phyloP scores from a whole-genome alignment of 2,797 vertebrate species.

The Notolabrus celidotus region DNA sequence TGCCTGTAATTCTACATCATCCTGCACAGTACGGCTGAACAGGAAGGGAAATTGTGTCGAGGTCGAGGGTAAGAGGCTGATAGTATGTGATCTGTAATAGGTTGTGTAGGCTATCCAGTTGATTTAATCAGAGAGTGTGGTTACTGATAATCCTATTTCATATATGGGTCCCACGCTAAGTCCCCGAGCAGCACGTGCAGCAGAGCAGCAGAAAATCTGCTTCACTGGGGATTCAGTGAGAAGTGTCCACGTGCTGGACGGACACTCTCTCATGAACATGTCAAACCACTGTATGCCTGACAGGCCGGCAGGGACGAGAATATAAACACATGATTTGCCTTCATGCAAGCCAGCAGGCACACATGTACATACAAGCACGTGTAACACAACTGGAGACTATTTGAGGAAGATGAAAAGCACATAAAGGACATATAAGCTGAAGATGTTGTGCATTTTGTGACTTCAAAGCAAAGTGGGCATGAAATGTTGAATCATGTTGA shows the following conservation, averaged over 20 bases:
- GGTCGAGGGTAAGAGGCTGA: slow-evolving; percentile 53
- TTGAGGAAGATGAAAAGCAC: slow-evolving; percentile 9
- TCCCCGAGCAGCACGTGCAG: slow-evolving; percentile 56
- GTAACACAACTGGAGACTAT: slow-evolving; percentile 22
- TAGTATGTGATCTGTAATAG: slow-evolving; percentile 66
- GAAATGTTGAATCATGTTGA: background rate
- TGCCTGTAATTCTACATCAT: slow-evolving; percentile 30
- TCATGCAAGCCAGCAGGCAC: slow-evolving; percentile 32
- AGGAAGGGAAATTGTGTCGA: slow-evolving; percentile 24
- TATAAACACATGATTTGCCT: slow-evolving; percentile 27
- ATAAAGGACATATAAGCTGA: background rate
- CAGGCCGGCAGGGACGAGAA: slow-evolving; percentile 13
- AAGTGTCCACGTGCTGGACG: slow-evolving; percentile 55
- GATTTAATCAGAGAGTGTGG: slow-evolving; percentile 75
- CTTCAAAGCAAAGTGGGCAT: background rate
- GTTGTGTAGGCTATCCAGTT: slow-evolving; percentile 68
- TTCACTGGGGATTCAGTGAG: slow-evolving; percentile 33
- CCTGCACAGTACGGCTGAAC: slow-evolving; percentile 6
- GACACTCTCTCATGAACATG: slow-evolving; percentile 44
- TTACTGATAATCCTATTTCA: slow-evolving; percentile 78
- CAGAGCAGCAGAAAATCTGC: slow-evolving; percentile 59
- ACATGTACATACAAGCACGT: slow-evolving; percentile 6
- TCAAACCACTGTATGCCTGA: slow-evolving; percentile 17
- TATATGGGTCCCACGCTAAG: slow-evolving; percentile 60
- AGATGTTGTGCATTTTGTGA: background rate